Base-by-base conservation (phyloP, 1,140 invertebrate species). In the Drosophila nasuta region DNA sequence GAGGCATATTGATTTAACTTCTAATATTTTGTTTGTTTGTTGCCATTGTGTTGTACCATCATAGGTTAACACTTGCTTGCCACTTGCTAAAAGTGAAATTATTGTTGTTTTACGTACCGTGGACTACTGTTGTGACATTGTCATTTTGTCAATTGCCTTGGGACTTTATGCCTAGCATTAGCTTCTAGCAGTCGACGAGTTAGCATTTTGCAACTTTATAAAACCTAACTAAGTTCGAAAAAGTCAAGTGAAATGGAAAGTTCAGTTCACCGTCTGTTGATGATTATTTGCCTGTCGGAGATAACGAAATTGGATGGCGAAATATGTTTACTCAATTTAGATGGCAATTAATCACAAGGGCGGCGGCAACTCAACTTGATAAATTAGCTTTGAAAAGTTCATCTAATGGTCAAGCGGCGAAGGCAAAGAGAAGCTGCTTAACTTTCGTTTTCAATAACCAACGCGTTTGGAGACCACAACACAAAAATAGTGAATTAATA, bases 51-150 rank as follows among this genome's bases (percentile, higher is more conserved):
- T 59, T 60, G 35, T 38, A 3, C 35, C 35, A 51, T 51, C 35
- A 51, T 51, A 66, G 64, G 65, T 65, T 87, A 86, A 86, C 82
- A 86, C n/a, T 20, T 20, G 46, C 51, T 52, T 11, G 63, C 56
- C 51, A 88, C 67, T 81, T 85, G 85, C 85, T 88, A 90, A 88
- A 88, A 88, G 85, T 90, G 85, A 88, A 88, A 88, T 85, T 88
- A 85, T 79, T 76, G 77, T 77, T 79, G 72, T 83, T 89, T 59
- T 49, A 30, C 15, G 10, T 52, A 52, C 25, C 5, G 25, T 13
- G 10, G 5, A 52, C 45, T 28, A n/a, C 20, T 25, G 33, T 57
- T 56, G 52, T 35, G 8, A 13, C n/a, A 33, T 20, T 54, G 11
- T 28, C 25, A 52, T 13, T 54, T 35, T 17, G 49, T 5, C 25